phyloP scores from a whole-genome alignment of 2,888 invertebrate species.

The Cactoblastis cactorum region DNA sequence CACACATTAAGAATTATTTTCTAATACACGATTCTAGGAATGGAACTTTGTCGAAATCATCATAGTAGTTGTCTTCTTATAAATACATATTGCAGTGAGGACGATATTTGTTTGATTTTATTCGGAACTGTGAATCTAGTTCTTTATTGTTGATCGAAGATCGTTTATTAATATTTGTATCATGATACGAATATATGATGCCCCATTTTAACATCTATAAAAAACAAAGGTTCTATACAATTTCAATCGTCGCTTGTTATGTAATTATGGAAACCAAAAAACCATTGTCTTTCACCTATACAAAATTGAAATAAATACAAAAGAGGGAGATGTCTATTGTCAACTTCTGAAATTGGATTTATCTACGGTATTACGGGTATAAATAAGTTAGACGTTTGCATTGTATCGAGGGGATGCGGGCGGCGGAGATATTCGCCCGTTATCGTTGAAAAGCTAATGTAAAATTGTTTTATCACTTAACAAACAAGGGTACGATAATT shows the following conservation, averaged over 20 bases:
- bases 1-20: too few species aligned
- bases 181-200: too few species aligned
- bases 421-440: background rate
- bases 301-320: background rate
- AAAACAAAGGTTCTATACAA: too few species aligned
- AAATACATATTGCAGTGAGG: too few species aligned
- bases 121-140: too few species aligned
- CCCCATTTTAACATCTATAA: too few species aligned
- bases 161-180: too few species aligned
- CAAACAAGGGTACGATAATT: background rate
- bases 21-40: too few species aligned
- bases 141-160: too few species aligned
- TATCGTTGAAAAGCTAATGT: slow-evolving; percentile 7
- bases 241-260: background rate
- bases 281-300: background rate
- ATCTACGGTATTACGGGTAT: background rate
- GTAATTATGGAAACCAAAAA: background rate
- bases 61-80: too few species aligned
- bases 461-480: slow-evolving; percentile 9
- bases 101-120: too few species aligned
- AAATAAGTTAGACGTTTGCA: slow-evolving; percentile 6
- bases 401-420: background rate
- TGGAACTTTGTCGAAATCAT: too few species aligned
- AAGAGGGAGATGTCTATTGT: background rate
- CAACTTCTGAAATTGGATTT: slow-evolving; percentile 2